Base-by-base conservation (phyloP, 2,888 invertebrate species). In the Steromphala cineraria region DNA sequence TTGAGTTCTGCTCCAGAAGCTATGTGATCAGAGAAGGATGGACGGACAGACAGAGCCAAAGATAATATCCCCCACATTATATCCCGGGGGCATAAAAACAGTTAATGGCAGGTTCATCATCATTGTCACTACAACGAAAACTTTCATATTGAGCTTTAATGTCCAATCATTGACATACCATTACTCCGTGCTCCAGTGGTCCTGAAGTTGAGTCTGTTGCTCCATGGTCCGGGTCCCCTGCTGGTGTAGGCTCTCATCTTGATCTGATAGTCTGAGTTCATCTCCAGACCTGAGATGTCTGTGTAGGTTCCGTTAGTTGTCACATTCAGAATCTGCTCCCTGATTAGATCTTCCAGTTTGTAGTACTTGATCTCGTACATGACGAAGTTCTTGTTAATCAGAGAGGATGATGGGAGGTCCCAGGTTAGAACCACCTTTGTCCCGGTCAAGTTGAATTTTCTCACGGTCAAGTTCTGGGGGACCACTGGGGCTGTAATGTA, bases 231-330 rank as follows among this genome's bases (percentile, higher is more conserved):
- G 2, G 96, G 95, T 0, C 99, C 99, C 92, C 96, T 96, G 82
- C 95, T 96, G 0, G 99, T 99, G 92, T 97, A 97, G 0, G 98
- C 98, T 90, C 97, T 95, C n/a, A 99, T 96, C 93, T 97, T 96
- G 92, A 98, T 98, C 78, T 97, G 95, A 93, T 99, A 99, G 92
- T 98, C 97, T 0, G 97, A 97, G 93, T 97, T 97, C 94, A 98
- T 98, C 93, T 98, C 98, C 84, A 99, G 94, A 89, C 90, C 90
- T 74, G 89, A 87, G 10, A 93, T 87, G 78, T 90, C 88, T 55
- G 88, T 82, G 53, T 85, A 87, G 10, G 89, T 88, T 17, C 89
- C 89, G 13, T 36, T 36, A 36, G 36, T 36, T 0, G 93, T 92
- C 40, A 92, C 86, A 84, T 93, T 94, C 7, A 89, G 81, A 78